Evolutionary conservation across 2,888 invertebrate species (phyloP).

Genomic region (Chymomyza caudatula): DNA sequence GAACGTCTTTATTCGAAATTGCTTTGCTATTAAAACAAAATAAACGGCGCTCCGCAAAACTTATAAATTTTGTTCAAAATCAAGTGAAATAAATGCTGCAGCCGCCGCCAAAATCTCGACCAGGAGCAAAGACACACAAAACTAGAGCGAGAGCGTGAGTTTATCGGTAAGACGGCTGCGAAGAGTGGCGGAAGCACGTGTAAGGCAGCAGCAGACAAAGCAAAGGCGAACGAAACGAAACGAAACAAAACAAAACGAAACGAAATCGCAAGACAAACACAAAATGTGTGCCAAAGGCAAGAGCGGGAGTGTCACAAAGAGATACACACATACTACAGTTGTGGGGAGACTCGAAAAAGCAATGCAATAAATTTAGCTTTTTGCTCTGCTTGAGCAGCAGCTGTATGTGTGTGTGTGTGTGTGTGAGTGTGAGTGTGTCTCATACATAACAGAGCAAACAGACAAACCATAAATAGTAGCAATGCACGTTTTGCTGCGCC

Average conservation of each 20-base stretch:
- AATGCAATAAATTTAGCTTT: slow-evolving; percentile 46
- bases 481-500: neutral
- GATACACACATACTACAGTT: neutral
- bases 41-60: slow-evolving; percentile 46
- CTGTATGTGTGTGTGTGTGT: slow-evolving; percentile 11
- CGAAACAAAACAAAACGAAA: slow-evolving; percentile 9
- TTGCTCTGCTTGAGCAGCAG: slow-evolving; percentile 15
- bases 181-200: neutral
- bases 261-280: slow-evolving; percentile 28
- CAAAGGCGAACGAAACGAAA: neutral
- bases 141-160: neutral
- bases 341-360: slow-evolving; percentile 6
- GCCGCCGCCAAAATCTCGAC: neutral
- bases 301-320: neutral
- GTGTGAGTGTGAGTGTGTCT: neutral
- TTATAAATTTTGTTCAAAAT: slow-evolving; percentile 52
- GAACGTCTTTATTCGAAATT: slow-evolving; percentile 22
- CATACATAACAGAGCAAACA: neutral
- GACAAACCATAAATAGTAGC: neutral
- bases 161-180: too few relatives aligned
- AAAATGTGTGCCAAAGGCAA: neutral
- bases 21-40: slow-evolving; percentile 46
- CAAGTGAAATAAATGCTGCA: slow-evolving; percentile 41
- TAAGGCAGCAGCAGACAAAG: neutral
- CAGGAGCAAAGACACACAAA: neutral